phyloP scores from a whole-genome alignment of 2,888 invertebrate genomes.

The Cyclophora albipunctata region DNA sequence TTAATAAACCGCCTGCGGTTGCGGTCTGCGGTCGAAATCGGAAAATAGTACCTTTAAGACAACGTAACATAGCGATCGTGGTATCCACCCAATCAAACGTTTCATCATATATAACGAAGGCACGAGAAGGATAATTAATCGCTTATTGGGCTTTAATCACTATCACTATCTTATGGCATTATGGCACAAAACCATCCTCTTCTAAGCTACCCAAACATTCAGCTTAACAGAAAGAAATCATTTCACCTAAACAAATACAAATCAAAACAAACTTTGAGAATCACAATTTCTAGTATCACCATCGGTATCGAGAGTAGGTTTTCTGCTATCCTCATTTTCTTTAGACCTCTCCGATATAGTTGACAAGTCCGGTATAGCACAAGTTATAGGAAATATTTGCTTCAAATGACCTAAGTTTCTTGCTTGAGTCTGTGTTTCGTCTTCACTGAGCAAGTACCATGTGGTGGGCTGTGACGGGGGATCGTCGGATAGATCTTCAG shows the following conservation, averaged over 20 bases:
- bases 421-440: slow-evolving; percentile 37
- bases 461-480: slow-evolving; percentile 21
- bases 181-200: too few species aligned
- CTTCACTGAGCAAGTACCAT: slow-evolving; percentile 59
- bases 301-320: slow-evolving; percentile 22
- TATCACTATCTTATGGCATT: too few species aligned
- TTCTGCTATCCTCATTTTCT: slow-evolving; percentile 39
- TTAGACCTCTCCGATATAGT: slow-evolving; percentile 59
- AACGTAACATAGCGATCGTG: too few species aligned
- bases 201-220: too few species aligned
- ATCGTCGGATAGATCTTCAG: slow-evolving; percentile 55
- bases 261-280: slow-evolving; percentile 21
- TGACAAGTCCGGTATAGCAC: slow-evolving; percentile 56
- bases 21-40: too few species aligned
- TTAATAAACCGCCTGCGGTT: too few species aligned
- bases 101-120: too few species aligned
- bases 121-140: too few species aligned
- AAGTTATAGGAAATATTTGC: slow-evolving; percentile 51
- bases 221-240: too few species aligned
- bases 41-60: too few species aligned
- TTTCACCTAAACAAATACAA: not conserved
- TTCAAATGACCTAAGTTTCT: slow-evolving; percentile 29
- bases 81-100: too few species aligned
- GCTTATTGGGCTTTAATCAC: too few species aligned
- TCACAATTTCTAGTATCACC: slow-evolving; percentile 26